Percentiles rank a stretch among this genome's conserved stretches.
Conservation (phyloP, 2,113 vertebrate species). For the Alethe diademata region DNA sequence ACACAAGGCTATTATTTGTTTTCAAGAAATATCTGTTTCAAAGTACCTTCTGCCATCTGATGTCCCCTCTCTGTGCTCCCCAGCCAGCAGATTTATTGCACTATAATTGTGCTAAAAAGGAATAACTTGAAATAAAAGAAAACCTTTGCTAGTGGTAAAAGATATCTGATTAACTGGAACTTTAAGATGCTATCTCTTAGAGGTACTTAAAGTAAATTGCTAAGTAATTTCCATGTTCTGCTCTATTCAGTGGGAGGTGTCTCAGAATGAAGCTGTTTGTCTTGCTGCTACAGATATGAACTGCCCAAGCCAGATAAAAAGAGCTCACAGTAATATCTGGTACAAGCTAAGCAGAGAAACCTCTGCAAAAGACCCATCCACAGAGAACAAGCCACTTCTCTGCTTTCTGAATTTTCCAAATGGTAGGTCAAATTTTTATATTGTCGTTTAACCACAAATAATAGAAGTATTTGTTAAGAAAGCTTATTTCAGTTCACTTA, state of each 20-base stretch:
- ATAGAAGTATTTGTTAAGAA: background rate
- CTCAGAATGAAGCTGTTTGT: background rate
- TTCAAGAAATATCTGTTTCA: background rate
- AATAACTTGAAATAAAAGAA: background rate
- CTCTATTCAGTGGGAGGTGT: conserved; percentile 36
- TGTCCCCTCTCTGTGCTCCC: background rate
- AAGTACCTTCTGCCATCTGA: background rate
- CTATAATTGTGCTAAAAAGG: background rate
- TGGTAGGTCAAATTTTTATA: conserved; percentile 30
- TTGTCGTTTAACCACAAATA: background rate
- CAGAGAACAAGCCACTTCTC: background rate
- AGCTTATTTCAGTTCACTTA: background rate
- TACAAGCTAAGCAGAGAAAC: background rate
- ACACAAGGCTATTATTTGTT: background rate
- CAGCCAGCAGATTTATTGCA: background rate
- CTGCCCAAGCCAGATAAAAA: background rate
- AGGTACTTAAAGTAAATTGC: background rate
- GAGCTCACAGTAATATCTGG: background rate
- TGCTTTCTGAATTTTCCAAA: background rate
- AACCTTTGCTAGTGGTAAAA: background rate
- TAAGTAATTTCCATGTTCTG: background rate
- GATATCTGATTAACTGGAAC: background rate
- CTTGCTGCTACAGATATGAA: background rate
- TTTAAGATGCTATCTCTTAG: background rate
- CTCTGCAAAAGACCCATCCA: background rate